Evolutionary conservation across 2,113 vertebrate species (phyloP), one percentile per base, ranked within the genome.

Genomic region (Lasiurus borealis): DNA sequence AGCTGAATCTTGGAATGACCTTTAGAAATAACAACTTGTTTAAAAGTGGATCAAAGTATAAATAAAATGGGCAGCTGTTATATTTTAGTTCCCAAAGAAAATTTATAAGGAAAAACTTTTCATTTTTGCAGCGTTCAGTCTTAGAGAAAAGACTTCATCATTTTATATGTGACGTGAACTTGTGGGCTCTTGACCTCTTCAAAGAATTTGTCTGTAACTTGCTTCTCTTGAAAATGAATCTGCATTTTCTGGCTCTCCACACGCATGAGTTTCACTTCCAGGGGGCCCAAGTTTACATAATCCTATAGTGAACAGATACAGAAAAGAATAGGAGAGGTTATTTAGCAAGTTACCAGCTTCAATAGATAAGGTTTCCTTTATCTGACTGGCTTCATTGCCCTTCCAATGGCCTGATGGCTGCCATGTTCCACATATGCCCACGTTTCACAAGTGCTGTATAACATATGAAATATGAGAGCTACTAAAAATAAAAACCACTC

Each of bases 211-310:
- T 93, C 83, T 54, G 95, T 68, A 46, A 44, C 84, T 83, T 98
- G 97, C 85, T 95, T 93, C 27, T 95, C 29, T 54, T 97, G 96
- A 71, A 97, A 48, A 76, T 98, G 96, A 97, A 99, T 96, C 12
- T 98, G 97, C 95, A 97, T 96, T 18, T 98, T 87, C 94, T 93
- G 97, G 95, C 99, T 98, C 64, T 98, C 36, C 19, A 98, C 93
- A 5, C 93, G 93, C 97, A 99, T 97, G 13, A 98, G 93, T 62
- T 97, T 98, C 88, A 98, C 97, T 92, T 98, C 97, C 97, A 98
- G 77, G 34, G 98, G 97, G 6, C 96, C 98, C 96, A 98, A 78
- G 34, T 98, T 97, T 81, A 97, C 85, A n/a, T 96, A 97, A 14
- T 96, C 98, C 98, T 99, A 27, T 64, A 66, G 36, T 25, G 64